phyloP scores from a whole-genome alignment of 2,888 invertebrate species.

The Helleia helle region DNA sequence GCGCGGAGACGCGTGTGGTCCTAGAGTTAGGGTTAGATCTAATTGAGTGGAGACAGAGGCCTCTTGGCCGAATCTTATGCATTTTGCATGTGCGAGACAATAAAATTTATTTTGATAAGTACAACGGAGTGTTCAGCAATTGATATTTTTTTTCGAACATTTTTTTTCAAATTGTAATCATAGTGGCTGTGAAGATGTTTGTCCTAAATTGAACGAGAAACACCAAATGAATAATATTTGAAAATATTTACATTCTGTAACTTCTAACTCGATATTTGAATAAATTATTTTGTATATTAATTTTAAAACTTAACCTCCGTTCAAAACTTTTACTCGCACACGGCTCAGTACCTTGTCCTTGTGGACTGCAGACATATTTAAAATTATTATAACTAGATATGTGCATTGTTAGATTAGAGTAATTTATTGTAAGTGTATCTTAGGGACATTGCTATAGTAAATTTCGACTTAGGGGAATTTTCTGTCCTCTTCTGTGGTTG shows the following conservation, averaged over 20 bases:
- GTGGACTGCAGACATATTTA: slow-evolving; percentile 50
- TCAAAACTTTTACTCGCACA: slow-evolving; percentile 47
- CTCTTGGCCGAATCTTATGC: slow-evolving; percentile 30
- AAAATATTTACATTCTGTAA: slow-evolving; percentile 21
- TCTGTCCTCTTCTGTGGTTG: slow-evolving; percentile 55
- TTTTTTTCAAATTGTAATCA: slow-evolving; percentile 32
- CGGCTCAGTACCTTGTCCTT: slow-evolving; percentile 59
- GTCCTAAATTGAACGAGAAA: slow-evolving; percentile 42
- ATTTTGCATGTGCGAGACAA: slow-evolving; percentile 68
- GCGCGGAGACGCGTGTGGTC: not conserved
- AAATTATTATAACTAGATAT: slow-evolving; percentile 53
- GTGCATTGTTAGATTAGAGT: slow-evolving; percentile 66
- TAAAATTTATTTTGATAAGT: slow-evolving; percentile 34
- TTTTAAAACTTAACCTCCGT: slow-evolving; percentile 31
- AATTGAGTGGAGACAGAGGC: slow-evolving; percentile 22
- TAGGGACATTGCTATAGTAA: slow-evolving; percentile 51
- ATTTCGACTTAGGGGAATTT: slow-evolving; percentile 37
- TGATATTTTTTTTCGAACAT: slow-evolving; percentile 12
- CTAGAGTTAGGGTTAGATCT: not conserved
- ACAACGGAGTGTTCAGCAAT: slow-evolving; percentile 13
- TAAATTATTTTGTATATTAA: slow-evolving; percentile 30
- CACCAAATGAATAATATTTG: slow-evolving; percentile 49
- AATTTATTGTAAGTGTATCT: slow-evolving; percentile 64
- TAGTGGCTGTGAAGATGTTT: slow-evolving; percentile 66
- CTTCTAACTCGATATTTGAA: slow-evolving; percentile 2